Percentiles rank a stretch among this genome's conserved stretches.
Evolutionary conservation across 2,888 invertebrate genomes (phyloP).

Genomic region (Lasioglossum leucozonium): DNA sequence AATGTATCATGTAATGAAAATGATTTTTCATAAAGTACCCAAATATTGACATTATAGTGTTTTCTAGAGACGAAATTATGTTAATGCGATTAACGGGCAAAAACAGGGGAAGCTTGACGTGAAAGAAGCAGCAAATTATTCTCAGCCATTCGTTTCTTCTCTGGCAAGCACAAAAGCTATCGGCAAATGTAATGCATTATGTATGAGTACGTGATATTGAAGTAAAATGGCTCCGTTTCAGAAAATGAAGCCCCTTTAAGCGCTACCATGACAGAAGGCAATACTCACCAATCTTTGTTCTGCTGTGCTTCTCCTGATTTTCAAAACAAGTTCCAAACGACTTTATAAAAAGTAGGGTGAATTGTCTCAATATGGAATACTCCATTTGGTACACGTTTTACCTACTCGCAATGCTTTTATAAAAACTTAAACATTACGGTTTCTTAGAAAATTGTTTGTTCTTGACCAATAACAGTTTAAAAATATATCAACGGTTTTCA

Average conservation of each 20-base stretch:
- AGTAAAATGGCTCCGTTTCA: conserved; percentile 42
- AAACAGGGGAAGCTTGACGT: conserved; percentile 1
- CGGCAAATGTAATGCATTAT: conserved; percentile 82
- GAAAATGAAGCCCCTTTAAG: conserved; percentile 45
- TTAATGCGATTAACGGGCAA: conserved; percentile 34
- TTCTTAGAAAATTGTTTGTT: too few species aligned
- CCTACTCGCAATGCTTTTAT: too few species aligned
- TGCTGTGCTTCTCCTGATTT: too few species aligned
- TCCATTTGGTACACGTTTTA: too few species aligned
- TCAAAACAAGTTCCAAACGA: not conserved
- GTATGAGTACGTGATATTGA: conserved; percentile 71
- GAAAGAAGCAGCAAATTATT: conserved; percentile 59
- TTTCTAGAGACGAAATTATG: not conserved
- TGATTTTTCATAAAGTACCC: not conserved
- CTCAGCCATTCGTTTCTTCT: conserved; percentile 62
- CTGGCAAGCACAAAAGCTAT: conserved; percentile 68
- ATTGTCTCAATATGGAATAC: too few species aligned
- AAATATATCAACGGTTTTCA: too few species aligned
- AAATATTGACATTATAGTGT: not conserved
- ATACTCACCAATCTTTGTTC: not conserved
- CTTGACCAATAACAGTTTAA: too few species aligned
- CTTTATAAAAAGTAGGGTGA: not conserved
- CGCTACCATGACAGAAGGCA: conserved; percentile 9
- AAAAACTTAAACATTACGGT: too few species aligned
- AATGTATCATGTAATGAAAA: too few species aligned